These are phyloP conservation scores for Meandrina meandrites DNA, from an alignment of 92 coral and sea anemone genomes.

Conservation along the genomic window DNA sequence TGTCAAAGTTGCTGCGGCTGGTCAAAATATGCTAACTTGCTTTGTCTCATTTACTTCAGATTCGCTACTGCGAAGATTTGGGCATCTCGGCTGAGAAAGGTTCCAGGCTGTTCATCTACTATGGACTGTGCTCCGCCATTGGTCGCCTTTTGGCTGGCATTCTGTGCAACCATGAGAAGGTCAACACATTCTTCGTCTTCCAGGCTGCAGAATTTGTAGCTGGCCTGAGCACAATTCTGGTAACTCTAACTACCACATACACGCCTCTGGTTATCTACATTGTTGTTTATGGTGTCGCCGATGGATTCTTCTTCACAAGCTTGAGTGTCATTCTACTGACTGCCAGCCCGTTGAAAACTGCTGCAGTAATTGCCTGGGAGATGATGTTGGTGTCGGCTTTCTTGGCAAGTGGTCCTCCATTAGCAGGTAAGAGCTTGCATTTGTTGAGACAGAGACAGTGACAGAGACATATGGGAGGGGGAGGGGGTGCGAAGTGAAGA, in stretches of 20 bases:
- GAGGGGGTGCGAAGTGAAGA: too few relatives aligned
- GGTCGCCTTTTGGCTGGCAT: conserved; percentile 64
- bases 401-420: conserved; percentile 37
- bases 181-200: conserved; percentile 52
- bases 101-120: conserved; percentile 53
- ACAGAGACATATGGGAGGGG: too few relatives aligned
- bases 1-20: too few relatives aligned
- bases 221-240: conserved; percentile 17
- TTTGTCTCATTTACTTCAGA: conserved; percentile 24
- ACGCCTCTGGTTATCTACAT: neutral
- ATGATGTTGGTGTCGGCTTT: conserved; percentile 19
- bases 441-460: too few relatives aligned
- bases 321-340: neutral
- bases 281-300: conserved; percentile 16
- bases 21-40: neutral
- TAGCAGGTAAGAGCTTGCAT: conserved; percentile 11
- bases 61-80: conserved; percentile 66
- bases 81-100: conserved; percentile 56
- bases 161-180: conserved; percentile 49
- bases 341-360: conserved; percentile 14
- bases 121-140: conserved; percentile 56
- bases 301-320: conserved; percentile 21
- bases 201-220: conserved; percentile 32
- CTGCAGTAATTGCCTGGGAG: conserved; percentile 27
- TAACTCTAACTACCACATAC: conserved; percentile 3